Percentiles rank a stretch among this genome's conserved stretches.
Conservation (phyloP, 1,140 invertebrate genomes). For the Tigriopus japonicus region DNA sequence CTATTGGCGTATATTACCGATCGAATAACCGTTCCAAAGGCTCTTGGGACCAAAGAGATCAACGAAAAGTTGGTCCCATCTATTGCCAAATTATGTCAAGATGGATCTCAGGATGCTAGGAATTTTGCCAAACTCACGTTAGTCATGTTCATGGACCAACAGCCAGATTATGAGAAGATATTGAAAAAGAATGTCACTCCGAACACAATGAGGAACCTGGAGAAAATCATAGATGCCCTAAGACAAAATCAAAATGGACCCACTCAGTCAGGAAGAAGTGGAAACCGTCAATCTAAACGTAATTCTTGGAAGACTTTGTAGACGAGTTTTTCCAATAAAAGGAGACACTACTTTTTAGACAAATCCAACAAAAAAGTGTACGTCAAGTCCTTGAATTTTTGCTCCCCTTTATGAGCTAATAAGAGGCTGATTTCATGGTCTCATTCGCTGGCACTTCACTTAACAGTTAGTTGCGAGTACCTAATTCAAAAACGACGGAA, state of each 20-base stretch:
- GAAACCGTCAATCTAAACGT: no score
- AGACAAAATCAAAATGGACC: conserved; percentile 19
- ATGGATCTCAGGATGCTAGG: conserved; percentile 68
- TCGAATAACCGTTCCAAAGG: conserved; percentile 47
- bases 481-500: no score
- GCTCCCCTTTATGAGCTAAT: no score
- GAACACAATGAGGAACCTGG: conserved; percentile 41
- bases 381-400: no score
- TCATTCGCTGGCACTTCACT: no score
- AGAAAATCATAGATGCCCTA: conserved; percentile 41
- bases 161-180: conserved; percentile 40
- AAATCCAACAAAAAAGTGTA: no score
- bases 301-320: no score
- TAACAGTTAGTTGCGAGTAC: no score
- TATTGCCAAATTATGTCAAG: conserved; percentile 57
- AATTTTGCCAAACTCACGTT: conserved; percentile 21
- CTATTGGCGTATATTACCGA: conserved; percentile 47
- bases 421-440: no score
- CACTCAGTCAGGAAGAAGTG: no score
- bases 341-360: no score
- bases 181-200: conserved; percentile 42
- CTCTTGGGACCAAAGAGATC: conserved; percentile 51
- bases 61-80: conserved; percentile 56
- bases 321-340: no score
- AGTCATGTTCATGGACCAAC: conserved; percentile 19